A percentile compares a stretch with the other conserved stretches of the same genome.
phyloP scores from a whole-genome alignment of 2,113 vertebrate genomes.

The Pyxicephalus adspersus region DNA sequence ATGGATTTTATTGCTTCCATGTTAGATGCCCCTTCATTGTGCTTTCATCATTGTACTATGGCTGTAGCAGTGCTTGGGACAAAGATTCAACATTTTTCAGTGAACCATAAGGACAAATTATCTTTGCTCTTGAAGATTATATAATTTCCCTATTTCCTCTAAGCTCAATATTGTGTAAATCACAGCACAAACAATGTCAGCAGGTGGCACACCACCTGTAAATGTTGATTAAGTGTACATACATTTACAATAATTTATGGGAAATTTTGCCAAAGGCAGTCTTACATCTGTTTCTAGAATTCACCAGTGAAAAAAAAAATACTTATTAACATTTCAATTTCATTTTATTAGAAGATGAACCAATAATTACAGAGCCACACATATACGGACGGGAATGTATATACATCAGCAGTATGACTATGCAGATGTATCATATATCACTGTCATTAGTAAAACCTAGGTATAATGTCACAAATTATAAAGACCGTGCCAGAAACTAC shows the following conservation, averaged over 20 bases:
- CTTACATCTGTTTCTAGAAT: constrained; percentile 67
- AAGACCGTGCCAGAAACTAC: not conserved
- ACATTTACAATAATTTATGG: constrained; percentile 69
- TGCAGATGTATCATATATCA: constrained; percentile 38
- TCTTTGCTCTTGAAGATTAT: constrained; percentile 4
- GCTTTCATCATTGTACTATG: not conserved
- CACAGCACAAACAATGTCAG: constrained; percentile 69
- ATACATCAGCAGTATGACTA: constrained; percentile 21
- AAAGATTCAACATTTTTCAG: not conserved
- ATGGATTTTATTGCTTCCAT: too few relatives aligned
- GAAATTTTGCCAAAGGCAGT: constrained; percentile 64
- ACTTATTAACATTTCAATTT: constrained; percentile 47
- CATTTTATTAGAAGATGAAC: constrained; percentile 47
- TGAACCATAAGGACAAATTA: not conserved
- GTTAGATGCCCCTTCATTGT: not conserved
- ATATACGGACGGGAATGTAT: not conserved
- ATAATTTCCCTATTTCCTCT: constrained; percentile 24
- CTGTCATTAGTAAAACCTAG: constrained; percentile 14
- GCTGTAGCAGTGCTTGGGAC: not conserved
- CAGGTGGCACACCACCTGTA: constrained; percentile 71
- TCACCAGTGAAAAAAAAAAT: constrained; percentile 24
- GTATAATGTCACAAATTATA: constrained; percentile 21
- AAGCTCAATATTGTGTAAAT: constrained; percentile 68
- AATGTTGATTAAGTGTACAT: constrained; percentile 69
- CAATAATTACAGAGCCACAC: constrained; percentile 30